Evolutionary conservation across 2,797 vertebrate species (phyloP), one percentile per base, ranked within the genome.

Genomic region (Parauchenoglanis punctatus): DNA sequence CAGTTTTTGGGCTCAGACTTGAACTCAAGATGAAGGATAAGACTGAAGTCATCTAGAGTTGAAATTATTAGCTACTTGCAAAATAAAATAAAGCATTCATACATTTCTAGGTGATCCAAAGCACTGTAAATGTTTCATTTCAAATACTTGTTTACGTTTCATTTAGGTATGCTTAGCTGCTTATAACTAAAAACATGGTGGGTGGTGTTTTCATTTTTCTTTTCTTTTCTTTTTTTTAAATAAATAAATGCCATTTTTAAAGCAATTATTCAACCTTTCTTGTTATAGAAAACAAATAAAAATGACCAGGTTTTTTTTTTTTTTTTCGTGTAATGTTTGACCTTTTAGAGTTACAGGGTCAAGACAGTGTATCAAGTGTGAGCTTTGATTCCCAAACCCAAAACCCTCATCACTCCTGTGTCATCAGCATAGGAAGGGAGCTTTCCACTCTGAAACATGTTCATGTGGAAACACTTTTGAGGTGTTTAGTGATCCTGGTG

Each of bases 171-270:
- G 92, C 83, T 54, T 25, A 31, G 78, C 86, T 35, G 81, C 56
- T 89, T 87, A 58, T 58, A 84, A 67, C 49, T n/a, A 72, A 54
- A 56, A 93, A 92, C 92, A 93, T 91, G 88, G 92, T 93, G 91
- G 59, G 84, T 6, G 77, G 91, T 93, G 11, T 13, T 40, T 87
- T 70, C 75, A 72, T 84, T 54, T 23, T 58, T 23, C 5, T 20
- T 35, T 25, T 40, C 35, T 20, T 82, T 52, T 12, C 89, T 46
- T 3, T 67, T 31, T 88, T 52, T 90, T 91, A 78, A 89, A 92
- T 93, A 76, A 96, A 96, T 96, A 95, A 96, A 96, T 31, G 91
- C 92, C 93, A 95, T 95, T 96, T 96, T 96, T 94, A 91, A 94
- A 95, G 93, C 81, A 84, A 85, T 83, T 12, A 3, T 56, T 80